Base-by-base conservation (phyloP, 2,888 invertebrate genomes). In the Beris chalybata region DNA sequence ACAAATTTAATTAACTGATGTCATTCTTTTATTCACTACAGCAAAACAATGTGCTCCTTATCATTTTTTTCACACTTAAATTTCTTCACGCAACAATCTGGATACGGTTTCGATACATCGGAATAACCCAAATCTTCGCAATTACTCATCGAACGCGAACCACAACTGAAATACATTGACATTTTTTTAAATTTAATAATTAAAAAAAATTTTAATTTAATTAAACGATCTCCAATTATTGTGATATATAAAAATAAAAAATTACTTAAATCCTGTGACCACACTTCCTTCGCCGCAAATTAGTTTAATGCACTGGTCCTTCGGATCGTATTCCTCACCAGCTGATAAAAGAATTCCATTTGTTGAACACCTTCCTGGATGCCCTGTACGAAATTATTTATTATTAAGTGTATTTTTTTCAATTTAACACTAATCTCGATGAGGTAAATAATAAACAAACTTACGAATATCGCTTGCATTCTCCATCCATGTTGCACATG, bases 1-100 rank as follows among this genome's bases (percentile, higher is more conserved):
- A 22, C 22, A 22, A 22, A 22, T 22, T 22, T 22, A 22, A 22
- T 22, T 22, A 22, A 22, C 3, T 22, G 22, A 22, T 22, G 22
- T 22, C 22, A 38, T 38, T 38, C 9, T 38, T 38, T 38, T 38
- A 38, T 38, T 38, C 5, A 31, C 61, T 61, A 61, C 50, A 61
- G 22, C 38, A 50, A 50, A 9, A 61, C n/a, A 38, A 50, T 38
- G 15, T 52, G 38, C 38, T 61, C 61, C 29, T 52, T 50, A 22
- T 22, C 61, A 22, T 61, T 61, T n/a, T 29, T n/a, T n/a, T 50
- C 4, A 38, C 61, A 61, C 11, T 52, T 61, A 38, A 61, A 61
- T 52, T 61, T 61, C 15, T 61, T 61, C 13, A 52, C 52, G 50
- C 61, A 61, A 38, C 61, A 61, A 15, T 61, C 61, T 32, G 61